Conservation (phyloP, 2,113 vertebrate genomes). For the Boulengeromyrus knoepffleri region DNA sequence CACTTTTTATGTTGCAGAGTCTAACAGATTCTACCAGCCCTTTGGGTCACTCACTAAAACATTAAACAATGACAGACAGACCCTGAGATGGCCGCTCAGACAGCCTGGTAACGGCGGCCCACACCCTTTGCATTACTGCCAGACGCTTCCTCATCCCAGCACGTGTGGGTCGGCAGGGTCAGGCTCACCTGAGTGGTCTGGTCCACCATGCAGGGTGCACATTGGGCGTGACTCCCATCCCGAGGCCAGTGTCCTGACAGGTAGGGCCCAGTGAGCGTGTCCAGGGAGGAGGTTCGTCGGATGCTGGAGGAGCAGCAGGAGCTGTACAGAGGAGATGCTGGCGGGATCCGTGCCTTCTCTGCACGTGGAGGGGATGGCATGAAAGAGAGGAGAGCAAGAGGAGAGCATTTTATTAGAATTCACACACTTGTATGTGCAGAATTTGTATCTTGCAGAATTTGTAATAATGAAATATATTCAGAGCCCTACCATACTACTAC, state of each 20-base stretch:
- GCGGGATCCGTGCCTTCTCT: constrained; percentile 58
- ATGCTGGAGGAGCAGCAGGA: constrained; percentile 56
- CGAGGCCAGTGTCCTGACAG: constrained; percentile 95
- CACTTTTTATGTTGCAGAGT: background rate
- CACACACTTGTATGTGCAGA: background rate
- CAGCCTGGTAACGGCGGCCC: background rate
- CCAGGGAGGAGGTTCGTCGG: constrained; percentile 80
- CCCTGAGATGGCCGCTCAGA: background rate
- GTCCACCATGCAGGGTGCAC: constrained; percentile 88
- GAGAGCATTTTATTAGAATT: background rate
- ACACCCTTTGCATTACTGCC: background rate
- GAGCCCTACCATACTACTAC: background rate
- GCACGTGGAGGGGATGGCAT: constrained; percentile 24
- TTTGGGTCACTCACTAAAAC: background rate
- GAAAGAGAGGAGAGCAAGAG: background rate
- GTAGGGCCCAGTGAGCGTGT: constrained; percentile 81
- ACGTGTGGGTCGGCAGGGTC: background rate
- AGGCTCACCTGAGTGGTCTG: constrained; percentile 86
- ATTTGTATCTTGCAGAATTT: background rate
- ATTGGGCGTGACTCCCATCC: constrained; percentile 77
- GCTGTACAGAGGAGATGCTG: constrained; percentile 44
- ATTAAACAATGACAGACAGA: background rate
- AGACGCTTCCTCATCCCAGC: background rate
- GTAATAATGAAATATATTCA: background rate
- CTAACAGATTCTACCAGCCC: background rate